phyloP scores from a whole-genome alignment of 2,797 vertebrate genomes.

The Ammospiza maritima region DNA sequence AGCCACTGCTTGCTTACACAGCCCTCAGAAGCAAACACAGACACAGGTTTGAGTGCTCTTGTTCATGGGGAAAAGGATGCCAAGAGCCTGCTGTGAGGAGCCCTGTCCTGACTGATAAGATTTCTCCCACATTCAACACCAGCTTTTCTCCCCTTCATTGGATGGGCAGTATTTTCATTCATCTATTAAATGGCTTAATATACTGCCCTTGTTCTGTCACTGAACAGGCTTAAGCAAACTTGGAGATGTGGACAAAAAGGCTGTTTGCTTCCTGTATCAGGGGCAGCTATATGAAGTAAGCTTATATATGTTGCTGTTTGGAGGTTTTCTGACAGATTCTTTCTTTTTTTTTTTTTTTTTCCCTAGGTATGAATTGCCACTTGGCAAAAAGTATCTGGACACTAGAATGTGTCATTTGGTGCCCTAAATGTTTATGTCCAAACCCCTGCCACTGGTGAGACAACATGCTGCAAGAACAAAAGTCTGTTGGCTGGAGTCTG shows the following conservation, averaged over 20 bases:
- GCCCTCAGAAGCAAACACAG: not conserved
- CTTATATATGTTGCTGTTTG: not conserved
- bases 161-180: not conserved
- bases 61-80: not conserved
- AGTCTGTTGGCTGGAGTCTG: not conserved
- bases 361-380: constrained; percentile 24
- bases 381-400: constrained; percentile 7
- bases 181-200: not conserved
- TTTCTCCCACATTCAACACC: not conserved
- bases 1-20: not conserved
- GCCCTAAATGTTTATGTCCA: not conserved
- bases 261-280: not conserved
- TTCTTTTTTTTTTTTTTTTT: too few species aligned
- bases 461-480: constrained; percentile 5
- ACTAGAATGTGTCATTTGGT: not conserved
- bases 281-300: not conserved
- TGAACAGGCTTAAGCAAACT: constrained; percentile 20
- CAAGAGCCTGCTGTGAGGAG: not conserved
- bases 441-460: not conserved
- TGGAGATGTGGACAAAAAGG: not conserved
- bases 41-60: not conserved
- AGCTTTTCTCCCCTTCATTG: not conserved
- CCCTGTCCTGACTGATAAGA: not conserved
- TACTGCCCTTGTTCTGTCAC: not conserved
- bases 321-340: not conserved